Evolutionary conservation across 2,113 vertebrate species (phyloP).

Genomic region (Psephotus haematonotus): DNA sequence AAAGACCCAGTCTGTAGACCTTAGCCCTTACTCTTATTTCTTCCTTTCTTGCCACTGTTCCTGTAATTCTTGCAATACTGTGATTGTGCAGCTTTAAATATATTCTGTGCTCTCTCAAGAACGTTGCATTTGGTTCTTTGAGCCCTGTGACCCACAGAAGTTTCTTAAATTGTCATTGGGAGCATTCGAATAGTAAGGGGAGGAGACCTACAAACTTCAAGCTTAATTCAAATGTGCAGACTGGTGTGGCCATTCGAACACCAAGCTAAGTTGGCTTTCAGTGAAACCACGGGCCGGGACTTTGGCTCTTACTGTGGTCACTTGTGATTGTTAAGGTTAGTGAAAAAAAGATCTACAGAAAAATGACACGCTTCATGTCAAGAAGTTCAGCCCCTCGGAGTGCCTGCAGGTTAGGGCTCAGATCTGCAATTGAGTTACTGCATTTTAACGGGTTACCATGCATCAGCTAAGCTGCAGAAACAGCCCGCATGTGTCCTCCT

Average conservation of each 20-base stretch:
- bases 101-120: not conserved
- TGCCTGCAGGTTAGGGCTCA: conserved; percentile 28
- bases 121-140: not conserved
- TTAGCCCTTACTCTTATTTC: not conserved
- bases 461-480: conserved; percentile 43
- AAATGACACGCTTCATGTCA: not conserved
- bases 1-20: not conserved
- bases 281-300: not conserved
- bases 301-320: not conserved
- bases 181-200: not conserved
- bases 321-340: not conserved
- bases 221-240: not conserved
- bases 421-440: conserved; percentile 55
- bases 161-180: not conserved
- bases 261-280: not conserved
- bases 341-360: not conserved
- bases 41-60: not conserved
- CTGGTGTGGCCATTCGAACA: not conserved
- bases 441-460: conserved; percentile 22
- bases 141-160: not conserved
- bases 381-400: not conserved
- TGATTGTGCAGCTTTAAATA: not conserved
- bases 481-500: conserved; percentile 10
- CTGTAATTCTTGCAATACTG: not conserved
- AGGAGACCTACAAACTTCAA: not conserved